These are phyloP conservation scores for Nomada flava DNA, from an alignment of 2,888 invertebrate species.

Conservation along the genomic window DNA sequence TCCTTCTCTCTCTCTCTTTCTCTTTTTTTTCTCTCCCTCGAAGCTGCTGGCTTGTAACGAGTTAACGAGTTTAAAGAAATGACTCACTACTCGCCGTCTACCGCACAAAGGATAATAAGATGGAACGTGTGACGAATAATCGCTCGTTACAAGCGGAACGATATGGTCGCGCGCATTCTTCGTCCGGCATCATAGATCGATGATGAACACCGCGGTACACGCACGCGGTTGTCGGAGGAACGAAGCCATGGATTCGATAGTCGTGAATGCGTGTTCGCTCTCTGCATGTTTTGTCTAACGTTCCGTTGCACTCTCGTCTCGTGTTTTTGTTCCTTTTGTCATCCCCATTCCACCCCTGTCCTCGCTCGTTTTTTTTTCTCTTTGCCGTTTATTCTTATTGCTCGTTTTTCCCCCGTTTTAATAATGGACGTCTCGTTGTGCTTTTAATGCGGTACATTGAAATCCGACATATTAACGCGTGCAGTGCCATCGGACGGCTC, in stretches of 20 bases:
- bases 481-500: slow-evolving; percentile 7
- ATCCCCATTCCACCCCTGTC: not conserved
- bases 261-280: slow-evolving; percentile 33
- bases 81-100: slow-evolving; percentile 59
- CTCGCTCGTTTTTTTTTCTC: not conserved
- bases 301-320: slow-evolving; percentile 19
- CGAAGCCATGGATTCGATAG: slow-evolving; percentile 41
- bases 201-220: slow-evolving; percentile 31
- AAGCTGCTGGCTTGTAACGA: slow-evolving; percentile 63
- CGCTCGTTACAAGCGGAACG: slow-evolving; percentile 59
- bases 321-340: not conserved
- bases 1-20: too few relatives aligned
- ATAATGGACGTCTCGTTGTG: slow-evolving; percentile 50
- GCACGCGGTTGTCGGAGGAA: slow-evolving; percentile 33
- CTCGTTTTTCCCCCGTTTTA: slow-evolving; percentile 35
- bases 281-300: slow-evolving; percentile 47
- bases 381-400: slow-evolving; percentile 32
- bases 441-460: slow-evolving; percentile 41
- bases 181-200: slow-evolving; percentile 53
- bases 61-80: slow-evolving; percentile 72
- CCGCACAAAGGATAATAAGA: slow-evolving; percentile 61
- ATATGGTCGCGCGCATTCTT: slow-evolving; percentile 48
- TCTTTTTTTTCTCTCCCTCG: slow-evolving; percentile 27
- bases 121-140: slow-evolving; percentile 66
- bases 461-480: slow-evolving; percentile 37